Base-by-base conservation (phyloP, 1,140 invertebrate species). In the Sitodiplosis mosellana region DNA sequence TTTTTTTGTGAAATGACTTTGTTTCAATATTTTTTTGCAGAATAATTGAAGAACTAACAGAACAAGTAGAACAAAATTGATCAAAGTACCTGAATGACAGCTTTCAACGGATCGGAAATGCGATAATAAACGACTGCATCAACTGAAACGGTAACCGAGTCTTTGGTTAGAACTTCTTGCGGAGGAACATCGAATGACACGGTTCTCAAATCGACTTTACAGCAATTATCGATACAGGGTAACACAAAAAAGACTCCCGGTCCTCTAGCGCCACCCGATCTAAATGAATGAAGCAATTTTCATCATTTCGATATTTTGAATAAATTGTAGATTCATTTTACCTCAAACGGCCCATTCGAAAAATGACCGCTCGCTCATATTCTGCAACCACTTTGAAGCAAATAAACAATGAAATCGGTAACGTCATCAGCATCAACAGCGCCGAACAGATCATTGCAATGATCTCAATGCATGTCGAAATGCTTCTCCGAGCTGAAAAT, bases 61-160 rank as follows among this genome's bases (percentile, higher is more conserved):
- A 27, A 27, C n/a, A n/a, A 27, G 10, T 27, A 27, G 10, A 27
- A 27, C 3, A 27, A 27, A 5, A 12, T 7, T 38, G 12, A n/a
- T 38, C 12, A 38, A 5, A 4, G 12, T 43, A 43, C 43, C 61
- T 83, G 77, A 14, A 85, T 75, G 1, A 86, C 76, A 6, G 87
- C 84, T 57, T 83, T 84, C 2, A 88, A 72, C 0, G 88, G 87
- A 59, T 91, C 83, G 37, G 59, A 63, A 46, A 64, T 84, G 51
- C 84, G 74, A 61, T 92, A 94, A 62, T 94, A 95, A 14, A 93
- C 85, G 1, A 89, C 86, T 2, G 90, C 90, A 63, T 94, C 89
- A 14, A 93, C 89, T 7, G 81, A 82, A 1, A 93, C 88, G 0
- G 89, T 95, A 1, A 94, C 89, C 1, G 84, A 88, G 64, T 95